Evolutionary conservation across 64 coral and sea anemone genomes (phyloP).

Genomic region (Montipora foliosa): DNA sequence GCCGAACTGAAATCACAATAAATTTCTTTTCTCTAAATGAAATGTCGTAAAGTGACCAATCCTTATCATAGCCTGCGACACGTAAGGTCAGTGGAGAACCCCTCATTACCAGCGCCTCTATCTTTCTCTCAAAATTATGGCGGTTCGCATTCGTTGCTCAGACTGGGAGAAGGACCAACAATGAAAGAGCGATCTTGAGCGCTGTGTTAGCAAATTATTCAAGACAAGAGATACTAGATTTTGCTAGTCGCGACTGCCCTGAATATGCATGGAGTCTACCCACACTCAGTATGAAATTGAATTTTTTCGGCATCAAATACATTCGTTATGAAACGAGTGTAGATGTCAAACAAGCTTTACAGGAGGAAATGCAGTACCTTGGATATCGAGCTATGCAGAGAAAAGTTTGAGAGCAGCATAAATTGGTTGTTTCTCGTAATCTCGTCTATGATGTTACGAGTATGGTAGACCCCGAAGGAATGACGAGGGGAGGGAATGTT

Average conservation of each 20-base stretch:
- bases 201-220: constrained; percentile 23
- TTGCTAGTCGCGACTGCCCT: constrained; percentile 13
- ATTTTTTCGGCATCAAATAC: constrained; percentile 57
- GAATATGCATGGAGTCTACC: constrained; percentile 57
- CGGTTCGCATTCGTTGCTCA: neutral
- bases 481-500: constrained; percentile 38
- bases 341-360: constrained; percentile 35
- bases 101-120: neutral
- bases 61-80: constrained; percentile 29
- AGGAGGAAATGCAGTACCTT: constrained; percentile 49
- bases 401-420: constrained; percentile 46
- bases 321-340: constrained; percentile 18
- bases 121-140: constrained; percentile 21
- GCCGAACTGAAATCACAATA: constrained; percentile 9
- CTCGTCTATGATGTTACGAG: constrained; percentile 69
- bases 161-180: constrained; percentile 39
- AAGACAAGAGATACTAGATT: neutral
- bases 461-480: constrained; percentile 62
- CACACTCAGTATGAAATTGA: constrained; percentile 46
- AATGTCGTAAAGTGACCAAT: constrained; percentile 14
- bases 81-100: constrained; percentile 15
- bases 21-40: constrained; percentile 5
- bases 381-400: constrained; percentile 48
- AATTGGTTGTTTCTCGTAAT: constrained; percentile 38
- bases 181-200: constrained; percentile 19